Conservation (phyloP, 2,113 vertebrate species). For the Acanthochromis polyacanthus region DNA sequence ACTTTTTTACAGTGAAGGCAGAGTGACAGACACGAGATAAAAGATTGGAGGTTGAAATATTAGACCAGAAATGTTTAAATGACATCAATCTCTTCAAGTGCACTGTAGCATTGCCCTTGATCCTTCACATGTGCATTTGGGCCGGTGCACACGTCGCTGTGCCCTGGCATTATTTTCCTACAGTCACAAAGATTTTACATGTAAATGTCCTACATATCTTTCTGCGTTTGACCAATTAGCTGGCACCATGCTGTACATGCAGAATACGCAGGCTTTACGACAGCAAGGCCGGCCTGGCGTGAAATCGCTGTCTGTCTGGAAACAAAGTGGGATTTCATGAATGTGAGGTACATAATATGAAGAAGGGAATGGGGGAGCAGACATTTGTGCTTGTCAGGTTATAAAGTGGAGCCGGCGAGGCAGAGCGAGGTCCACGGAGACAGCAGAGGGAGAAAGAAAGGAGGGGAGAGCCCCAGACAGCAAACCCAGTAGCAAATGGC, state of each 20-base stretch:
- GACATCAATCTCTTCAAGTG: constrained; percentile 43
- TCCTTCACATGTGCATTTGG: constrained; percentile 18
- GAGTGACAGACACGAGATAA: constrained; percentile 25
- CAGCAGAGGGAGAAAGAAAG: constrained; percentile 11
- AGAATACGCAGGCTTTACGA: background rate
- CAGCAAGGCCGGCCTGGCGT: background rate
- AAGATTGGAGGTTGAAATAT: constrained; percentile 32
- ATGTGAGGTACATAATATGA: constrained; percentile 31
- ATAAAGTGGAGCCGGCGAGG: constrained; percentile 60
- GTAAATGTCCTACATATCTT: background rate
- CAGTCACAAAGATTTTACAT: constrained; percentile 2
- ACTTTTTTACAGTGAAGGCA: constrained; percentile 32
- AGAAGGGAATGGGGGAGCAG: constrained; percentile 36
- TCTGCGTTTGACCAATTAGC: background rate
- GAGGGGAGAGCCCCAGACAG: constrained; percentile 76
- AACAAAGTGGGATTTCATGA: constrained; percentile 33
- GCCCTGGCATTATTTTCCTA: constrained; percentile 2
- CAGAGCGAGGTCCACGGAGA: constrained; percentile 51
- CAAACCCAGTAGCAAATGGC: constrained; percentile 66
- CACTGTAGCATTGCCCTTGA: constrained; percentile 28
- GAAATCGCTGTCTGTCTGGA: constrained; percentile 15
- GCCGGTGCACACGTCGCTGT: constrained; percentile 11
- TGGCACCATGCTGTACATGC: background rate
- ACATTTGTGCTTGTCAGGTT: constrained; percentile 60
- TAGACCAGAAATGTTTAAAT: constrained; percentile 22